Conservation (phyloP, 2,113 vertebrate species). For the Ahaetulla prasina region DNA sequence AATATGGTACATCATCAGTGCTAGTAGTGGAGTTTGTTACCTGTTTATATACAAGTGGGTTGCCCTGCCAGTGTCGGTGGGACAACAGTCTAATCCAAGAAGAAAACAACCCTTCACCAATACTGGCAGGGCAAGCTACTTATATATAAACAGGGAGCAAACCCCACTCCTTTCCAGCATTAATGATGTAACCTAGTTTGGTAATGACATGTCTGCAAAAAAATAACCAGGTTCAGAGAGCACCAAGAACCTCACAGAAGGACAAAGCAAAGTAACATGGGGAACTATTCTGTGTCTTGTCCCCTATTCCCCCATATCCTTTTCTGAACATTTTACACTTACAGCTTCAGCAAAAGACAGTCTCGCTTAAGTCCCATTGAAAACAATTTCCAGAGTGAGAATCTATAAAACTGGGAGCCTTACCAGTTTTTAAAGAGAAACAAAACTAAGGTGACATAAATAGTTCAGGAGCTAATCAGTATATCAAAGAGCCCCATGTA, state of each 20-base stretch:
- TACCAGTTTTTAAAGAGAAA: not conserved
- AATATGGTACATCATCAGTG: too few relatives aligned
- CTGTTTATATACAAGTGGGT: too few relatives aligned
- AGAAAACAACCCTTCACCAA: too few relatives aligned
- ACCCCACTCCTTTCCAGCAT: not conserved
- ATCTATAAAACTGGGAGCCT: not conserved
- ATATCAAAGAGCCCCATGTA: too few relatives aligned
- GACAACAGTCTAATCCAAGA: too few relatives aligned
- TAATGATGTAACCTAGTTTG: not conserved
- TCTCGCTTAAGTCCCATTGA: not conserved
- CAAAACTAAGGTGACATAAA: not conserved
- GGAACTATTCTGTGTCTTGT: not conserved
- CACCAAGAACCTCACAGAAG: not conserved
- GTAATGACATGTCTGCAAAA: not conserved
- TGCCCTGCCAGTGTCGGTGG: too few relatives aligned
- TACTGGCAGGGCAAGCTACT: too few relatives aligned
- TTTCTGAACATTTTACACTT: not conserved
- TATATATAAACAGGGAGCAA: too few relatives aligned
- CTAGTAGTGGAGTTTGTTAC: too few relatives aligned
- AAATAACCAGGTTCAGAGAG: not conserved
- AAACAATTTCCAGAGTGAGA: not conserved
- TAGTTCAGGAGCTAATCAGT: not conserved
- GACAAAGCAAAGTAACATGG: not conserved
- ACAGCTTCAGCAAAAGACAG: not conserved
- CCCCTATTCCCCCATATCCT: not conserved